phyloP scores from a whole-genome alignment of 2,888 invertebrate species.

The Lasioglossum leucozonium region DNA sequence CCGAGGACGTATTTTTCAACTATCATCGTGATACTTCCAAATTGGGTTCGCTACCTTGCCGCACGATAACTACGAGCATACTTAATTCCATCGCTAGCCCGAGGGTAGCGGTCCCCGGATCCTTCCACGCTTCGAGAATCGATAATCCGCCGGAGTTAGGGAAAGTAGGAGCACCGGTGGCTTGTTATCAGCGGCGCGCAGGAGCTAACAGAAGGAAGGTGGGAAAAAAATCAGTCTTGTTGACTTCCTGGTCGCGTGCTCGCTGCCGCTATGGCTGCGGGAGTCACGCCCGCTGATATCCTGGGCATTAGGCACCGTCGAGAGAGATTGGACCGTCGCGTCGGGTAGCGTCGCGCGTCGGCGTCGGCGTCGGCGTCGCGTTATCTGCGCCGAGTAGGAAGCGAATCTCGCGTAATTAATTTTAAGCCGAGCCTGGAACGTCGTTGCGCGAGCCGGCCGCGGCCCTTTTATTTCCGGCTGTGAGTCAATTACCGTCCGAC shows the following conservation, averaged over 20 bases:
- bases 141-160: constrained; percentile 25
- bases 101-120: background rate
- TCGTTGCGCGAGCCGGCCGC: constrained; percentile 5
- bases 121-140: constrained; percentile 25
- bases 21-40: background rate
- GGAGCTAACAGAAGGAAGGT: constrained; percentile 9
- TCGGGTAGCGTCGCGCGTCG: too few relatives aligned
- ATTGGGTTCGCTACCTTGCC: background rate
- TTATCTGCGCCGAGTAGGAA: constrained; percentile 47
- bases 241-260: constrained; percentile 39
- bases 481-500: constrained; percentile 53
- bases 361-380: background rate
- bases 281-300: constrained; percentile 35
- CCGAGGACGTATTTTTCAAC: background rate
- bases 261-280: background rate
- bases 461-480: constrained; percentile 49
- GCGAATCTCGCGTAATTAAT: constrained; percentile 63
- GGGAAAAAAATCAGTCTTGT: constrained; percentile 35
- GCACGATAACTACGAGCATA: background rate
- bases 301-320: constrained; percentile 8
- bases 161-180: constrained; percentile 9
- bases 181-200: constrained; percentile 25
- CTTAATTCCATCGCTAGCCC: background rate
- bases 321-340: constrained; percentile 20
- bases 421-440: constrained; percentile 36